phyloP scores from a whole-genome alignment of 2,888 invertebrate genomes.

The Euproctis similis region DNA sequence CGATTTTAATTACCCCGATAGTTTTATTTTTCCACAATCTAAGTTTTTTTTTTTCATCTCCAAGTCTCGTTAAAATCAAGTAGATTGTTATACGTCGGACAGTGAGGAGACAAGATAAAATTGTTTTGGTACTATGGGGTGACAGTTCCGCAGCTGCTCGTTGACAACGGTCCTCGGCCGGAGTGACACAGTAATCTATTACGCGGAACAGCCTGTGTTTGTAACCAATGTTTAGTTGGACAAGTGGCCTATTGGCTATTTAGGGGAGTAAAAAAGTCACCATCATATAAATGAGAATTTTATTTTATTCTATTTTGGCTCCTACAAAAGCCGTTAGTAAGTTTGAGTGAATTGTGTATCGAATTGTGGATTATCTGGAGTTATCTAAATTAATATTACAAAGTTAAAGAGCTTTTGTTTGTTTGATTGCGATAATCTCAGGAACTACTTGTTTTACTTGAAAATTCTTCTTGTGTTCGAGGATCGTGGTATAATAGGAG shows the following conservation, averaged over 20 bases:
- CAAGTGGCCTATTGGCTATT: constrained; percentile 22
- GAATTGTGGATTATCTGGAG: too few species aligned
- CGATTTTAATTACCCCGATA: too few species aligned
- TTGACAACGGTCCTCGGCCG: constrained; percentile 50
- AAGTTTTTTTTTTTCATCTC: constrained; percentile 3
- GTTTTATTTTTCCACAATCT: neutral
- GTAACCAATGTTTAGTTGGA: constrained; percentile 17
- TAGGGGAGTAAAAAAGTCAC: constrained; percentile 21
- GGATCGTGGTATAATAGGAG: too few species aligned
- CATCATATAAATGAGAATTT: constrained; percentile 15
- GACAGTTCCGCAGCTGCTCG: constrained; percentile 44
- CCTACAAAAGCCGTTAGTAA: too few species aligned
- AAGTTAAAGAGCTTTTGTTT: too few species aligned
- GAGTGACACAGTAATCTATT: constrained; percentile 56
- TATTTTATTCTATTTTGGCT: too few species aligned
- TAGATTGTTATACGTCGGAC: constrained; percentile 27
- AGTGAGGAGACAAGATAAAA: constrained; percentile 24
- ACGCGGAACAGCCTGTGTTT: constrained; percentile 28
- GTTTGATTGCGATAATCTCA: too few species aligned
- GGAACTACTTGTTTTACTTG: too few species aligned
- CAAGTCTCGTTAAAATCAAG: constrained; percentile 28
- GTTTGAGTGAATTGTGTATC: too few species aligned
- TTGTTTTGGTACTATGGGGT: constrained; percentile 29
- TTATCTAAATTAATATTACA: too few species aligned
- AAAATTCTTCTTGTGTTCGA: too few species aligned